Percentiles rank a stretch among this genome's conserved stretches.
Evolutionary conservation across 53 echinoderm and acorn worm species (phyloP).

Genomic region (Actinopyga echinites): DNA sequence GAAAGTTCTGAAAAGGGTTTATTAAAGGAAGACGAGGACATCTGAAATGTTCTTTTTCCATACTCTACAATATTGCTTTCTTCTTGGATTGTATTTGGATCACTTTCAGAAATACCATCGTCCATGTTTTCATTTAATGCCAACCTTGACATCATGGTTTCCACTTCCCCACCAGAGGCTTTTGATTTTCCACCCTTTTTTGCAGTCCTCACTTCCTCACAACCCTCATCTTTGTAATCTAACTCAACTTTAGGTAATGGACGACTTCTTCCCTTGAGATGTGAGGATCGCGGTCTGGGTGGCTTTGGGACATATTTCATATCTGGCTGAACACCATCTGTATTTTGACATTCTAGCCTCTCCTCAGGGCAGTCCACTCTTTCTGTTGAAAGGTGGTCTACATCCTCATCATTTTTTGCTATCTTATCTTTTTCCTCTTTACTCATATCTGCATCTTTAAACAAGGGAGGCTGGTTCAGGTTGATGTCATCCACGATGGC

Average conservation of each 20-base stretch:
- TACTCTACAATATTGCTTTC: slow-evolving; percentile 1
- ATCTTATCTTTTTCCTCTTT: too few species aligned
- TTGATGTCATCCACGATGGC: too few species aligned
- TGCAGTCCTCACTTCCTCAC: not conserved
- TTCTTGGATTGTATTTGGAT: not conserved
- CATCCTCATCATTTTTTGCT: too few species aligned
- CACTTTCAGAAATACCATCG: not conserved
- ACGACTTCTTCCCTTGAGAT: not conserved
- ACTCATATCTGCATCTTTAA: too few species aligned
- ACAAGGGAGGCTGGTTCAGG: too few species aligned
- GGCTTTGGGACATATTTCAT: slow-evolving; percentile 9
- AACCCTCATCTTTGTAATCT: slow-evolving; percentile 1
- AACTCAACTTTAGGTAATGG: slow-evolving; percentile 13
- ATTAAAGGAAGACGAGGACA: slow-evolving; percentile 13
- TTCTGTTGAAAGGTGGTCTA: too few species aligned
- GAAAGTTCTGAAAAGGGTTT: not conserved
- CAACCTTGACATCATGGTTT: slow-evolving; percentile 41
- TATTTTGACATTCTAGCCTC: not conserved
- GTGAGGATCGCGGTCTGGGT: slow-evolving; percentile 25
- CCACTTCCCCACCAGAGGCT: not conserved
- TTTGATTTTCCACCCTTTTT: not conserved
- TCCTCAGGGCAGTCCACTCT: too few species aligned
- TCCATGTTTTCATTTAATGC: not conserved
- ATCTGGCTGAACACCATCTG: not conserved
- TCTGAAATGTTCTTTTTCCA: slow-evolving; percentile 31